phyloP scores from a whole-genome alignment of 1,140 invertebrate genomes.

The Ceratitis capitata region DNA sequence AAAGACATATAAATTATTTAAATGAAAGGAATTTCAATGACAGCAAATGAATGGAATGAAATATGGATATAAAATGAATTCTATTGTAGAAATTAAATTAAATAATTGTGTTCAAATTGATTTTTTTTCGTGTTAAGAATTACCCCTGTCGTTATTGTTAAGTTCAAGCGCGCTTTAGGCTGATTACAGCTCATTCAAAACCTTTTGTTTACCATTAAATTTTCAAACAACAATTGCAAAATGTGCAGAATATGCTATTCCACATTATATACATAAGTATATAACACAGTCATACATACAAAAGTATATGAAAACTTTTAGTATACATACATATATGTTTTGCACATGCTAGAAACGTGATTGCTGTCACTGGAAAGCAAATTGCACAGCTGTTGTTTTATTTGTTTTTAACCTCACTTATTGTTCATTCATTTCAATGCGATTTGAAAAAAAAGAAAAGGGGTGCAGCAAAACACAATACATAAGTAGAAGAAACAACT shows the following conservation, averaged over 20 bases:
- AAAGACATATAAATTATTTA: no score
- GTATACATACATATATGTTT: not conserved
- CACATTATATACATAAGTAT: not conserved
- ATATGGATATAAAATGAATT: no score
- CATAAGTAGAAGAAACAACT: no score
- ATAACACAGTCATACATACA: not conserved
- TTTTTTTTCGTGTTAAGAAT: no score
- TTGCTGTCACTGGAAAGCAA: not conserved
- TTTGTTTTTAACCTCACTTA: not conserved
- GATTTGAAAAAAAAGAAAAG: not conserved
- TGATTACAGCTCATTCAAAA: not conserved
- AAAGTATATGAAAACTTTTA: not conserved
- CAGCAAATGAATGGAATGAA: no score
- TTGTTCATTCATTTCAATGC: constrained; percentile 11
- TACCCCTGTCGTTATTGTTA: not conserved
- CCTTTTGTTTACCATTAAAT: not conserved
- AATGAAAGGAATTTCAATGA: no score
- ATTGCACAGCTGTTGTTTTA: not conserved
- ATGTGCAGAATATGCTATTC: no score
- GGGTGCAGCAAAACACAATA: not conserved
- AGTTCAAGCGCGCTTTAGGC: not conserved
- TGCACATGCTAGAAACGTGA: constrained; percentile 9
- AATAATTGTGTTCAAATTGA: no score
- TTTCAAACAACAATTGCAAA: not conserved
- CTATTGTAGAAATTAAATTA: no score